These are phyloP conservation scores for Panagrolaimus sp. DNA, from an alignment of 1,140 invertebrate genomes.

Conservation along the genomic window DNA sequence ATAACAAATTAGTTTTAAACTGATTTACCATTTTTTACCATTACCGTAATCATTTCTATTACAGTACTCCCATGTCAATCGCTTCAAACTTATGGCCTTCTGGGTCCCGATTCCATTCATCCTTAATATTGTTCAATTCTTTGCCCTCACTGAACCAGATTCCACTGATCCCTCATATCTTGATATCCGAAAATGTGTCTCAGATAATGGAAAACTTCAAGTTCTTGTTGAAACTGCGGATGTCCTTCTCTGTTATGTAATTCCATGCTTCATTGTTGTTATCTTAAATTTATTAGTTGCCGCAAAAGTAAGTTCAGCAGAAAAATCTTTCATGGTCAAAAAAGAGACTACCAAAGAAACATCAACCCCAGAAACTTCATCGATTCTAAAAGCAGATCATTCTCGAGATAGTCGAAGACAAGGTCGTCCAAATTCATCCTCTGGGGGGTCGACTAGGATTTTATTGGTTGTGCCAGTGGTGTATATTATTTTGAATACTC, in stretches of 20 bases:
- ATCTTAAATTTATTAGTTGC: slow-evolving; percentile 54
- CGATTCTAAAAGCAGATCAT: background rate
- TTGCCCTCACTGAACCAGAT: slow-evolving; percentile 29
- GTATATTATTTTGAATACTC: slow-evolving; percentile 58
- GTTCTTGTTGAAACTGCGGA: slow-evolving; percentile 46
- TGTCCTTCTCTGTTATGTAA: slow-evolving; percentile 54
- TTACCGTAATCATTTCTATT: background rate
- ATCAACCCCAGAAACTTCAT: slow-evolving; percentile 7
- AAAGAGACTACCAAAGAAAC: slow-evolving; percentile 25
- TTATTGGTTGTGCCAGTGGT: slow-evolving; percentile 58
- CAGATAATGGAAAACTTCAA: slow-evolving; percentile 20
- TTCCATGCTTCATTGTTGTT: slow-evolving; percentile 55
- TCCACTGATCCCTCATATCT: background rate
- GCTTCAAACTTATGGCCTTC: slow-evolving; percentile 43
- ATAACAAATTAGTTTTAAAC: no score
- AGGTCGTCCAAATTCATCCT: slow-evolving; percentile 21
- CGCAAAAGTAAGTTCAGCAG: slow-evolving; percentile 41
- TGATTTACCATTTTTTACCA: no score
- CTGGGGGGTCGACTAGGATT: slow-evolving; percentile 40
- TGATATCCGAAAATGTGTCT: slow-evolving; percentile 22
- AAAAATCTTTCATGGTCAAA: slow-evolving; percentile 32
- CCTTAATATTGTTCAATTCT: slow-evolving; percentile 55
- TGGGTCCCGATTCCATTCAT: slow-evolving; percentile 57
- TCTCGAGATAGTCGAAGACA: background rate
- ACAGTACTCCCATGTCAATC: slow-evolving; percentile 30